Base-by-base conservation (phyloP, 92 coral and sea anemone genomes). In the Epizoanthus fatuus region DNA sequence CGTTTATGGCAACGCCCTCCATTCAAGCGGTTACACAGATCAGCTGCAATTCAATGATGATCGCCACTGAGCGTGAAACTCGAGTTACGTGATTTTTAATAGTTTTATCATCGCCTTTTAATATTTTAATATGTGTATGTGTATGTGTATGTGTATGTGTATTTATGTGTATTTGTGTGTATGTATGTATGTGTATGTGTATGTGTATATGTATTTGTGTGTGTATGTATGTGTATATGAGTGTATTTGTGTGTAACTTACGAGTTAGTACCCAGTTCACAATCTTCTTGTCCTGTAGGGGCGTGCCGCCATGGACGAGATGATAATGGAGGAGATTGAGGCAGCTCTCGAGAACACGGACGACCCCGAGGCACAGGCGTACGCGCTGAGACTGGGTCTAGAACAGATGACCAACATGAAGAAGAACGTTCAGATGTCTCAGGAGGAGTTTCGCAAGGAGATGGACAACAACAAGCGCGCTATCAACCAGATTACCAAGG, bases 361-460 rank as follows among this genome's bases (percentile, higher is more conserved):
- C 69, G 98, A 94, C 44, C 96, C 98, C 9, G 96, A 90, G 78
- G 92, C 95, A 38, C 95, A 93, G 68, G 94, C 95, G 0, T 93
- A 96, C 56, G 99, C 99, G 3, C 81, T 96, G 16, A 86, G 99
- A 49, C 96, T 96, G 17, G 93, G 99, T 54, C 88, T 96, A 20
- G 98, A 96, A 60, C 99, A 92, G 84, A 94, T 96, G 98, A 70
- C 80, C 39, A 93, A 89, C 93, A 91, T 93, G 93, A 91, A 94
- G 82, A 91, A 82, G 67, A 90, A 79, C 51, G 86, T 96, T 2
- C 55, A 82, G 56, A 83, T 63, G 63, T 83, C 94, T 19, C 99
- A 96, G 40, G 98, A 96, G 5, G 98, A 96, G 75, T 88, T 96
- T 77, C 91, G 91, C 51, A 88, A 84, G 69, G 99, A 96, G 55